These are phyloP conservation scores for Acleris emargana DNA, from an alignment of 2,888 invertebrate species.

Conservation along the genomic window DNA sequence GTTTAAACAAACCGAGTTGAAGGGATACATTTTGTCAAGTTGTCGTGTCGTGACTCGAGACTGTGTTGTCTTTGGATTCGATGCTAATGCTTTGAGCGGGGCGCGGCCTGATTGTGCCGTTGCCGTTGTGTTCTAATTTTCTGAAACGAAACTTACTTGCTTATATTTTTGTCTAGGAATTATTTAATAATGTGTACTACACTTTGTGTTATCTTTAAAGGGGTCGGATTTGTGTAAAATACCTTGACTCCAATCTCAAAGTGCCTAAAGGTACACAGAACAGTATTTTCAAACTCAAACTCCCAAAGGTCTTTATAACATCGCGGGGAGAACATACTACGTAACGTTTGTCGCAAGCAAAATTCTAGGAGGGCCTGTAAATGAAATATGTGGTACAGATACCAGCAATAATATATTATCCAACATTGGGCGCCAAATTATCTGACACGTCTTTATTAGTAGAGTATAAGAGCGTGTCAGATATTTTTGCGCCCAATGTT, in stretches of 20 bases:
- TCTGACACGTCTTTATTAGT: too few relatives aligned
- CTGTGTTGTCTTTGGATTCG: slow-evolving; percentile 49
- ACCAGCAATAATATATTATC: too few relatives aligned
- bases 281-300: too few relatives aligned
- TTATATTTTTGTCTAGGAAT: neutral
- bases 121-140: slow-evolving; percentile 6
- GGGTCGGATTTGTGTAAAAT: too few relatives aligned
- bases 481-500: too few relatives aligned
- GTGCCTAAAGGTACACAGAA: too few relatives aligned
- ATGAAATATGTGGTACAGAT: neutral
- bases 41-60: slow-evolving; percentile 55
- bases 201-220: too few relatives aligned
- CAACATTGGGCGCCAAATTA: too few relatives aligned
- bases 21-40: slow-evolving; percentile 69
- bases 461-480: too few relatives aligned
- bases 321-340: neutral
- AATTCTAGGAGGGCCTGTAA: neutral
- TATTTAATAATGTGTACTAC: neutral
- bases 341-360: neutral
- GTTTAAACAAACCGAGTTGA: slow-evolving; percentile 68
- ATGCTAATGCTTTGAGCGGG: slow-evolving; percentile 18
- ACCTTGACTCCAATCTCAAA: too few relatives aligned
- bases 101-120: slow-evolving; percentile 3
- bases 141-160: neutral
- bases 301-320: too few relatives aligned